These are phyloP conservation scores for Mycetomoellerius zeteki DNA, from an alignment of 1,140 invertebrate genomes.

Conservation along the genomic window DNA sequence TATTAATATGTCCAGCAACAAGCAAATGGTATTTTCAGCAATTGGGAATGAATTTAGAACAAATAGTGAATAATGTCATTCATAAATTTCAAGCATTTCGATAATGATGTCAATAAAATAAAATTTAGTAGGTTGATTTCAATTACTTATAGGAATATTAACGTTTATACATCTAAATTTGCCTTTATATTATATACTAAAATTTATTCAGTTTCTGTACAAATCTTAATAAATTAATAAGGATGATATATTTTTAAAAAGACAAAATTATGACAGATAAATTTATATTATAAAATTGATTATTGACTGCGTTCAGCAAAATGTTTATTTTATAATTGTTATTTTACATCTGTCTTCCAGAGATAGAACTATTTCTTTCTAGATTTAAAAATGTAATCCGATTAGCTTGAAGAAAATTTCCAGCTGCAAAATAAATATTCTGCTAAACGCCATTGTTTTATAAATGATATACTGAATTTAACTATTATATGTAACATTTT, in stretches of 20 bases:
- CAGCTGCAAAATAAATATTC: too few species aligned
- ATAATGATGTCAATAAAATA: not conserved
- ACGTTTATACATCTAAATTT: not conserved
- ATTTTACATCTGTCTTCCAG: too few species aligned
- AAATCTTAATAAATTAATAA: slow-evolving; percentile 24
- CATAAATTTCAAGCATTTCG: slow-evolving; percentile 13
- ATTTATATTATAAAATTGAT: slow-evolving; percentile 1
- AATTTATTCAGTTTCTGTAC: not conserved
- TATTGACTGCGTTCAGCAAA: not conserved
- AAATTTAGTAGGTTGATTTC: not conserved
- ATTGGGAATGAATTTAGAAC: slow-evolving; percentile 38
- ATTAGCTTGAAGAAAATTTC: too few species aligned
- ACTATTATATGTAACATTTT: not conserved
- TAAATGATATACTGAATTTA: not conserved
- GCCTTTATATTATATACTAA: not conserved
- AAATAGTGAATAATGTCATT: slow-evolving; percentile 15
- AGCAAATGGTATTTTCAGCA: slow-evolving; percentile 47
- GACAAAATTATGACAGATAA: not conserved
- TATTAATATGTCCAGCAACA: slow-evolving; percentile 24
- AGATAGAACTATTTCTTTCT: not conserved
- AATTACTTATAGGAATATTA: not conserved
- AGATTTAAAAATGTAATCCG: too few species aligned
- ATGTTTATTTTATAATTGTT: too few species aligned
- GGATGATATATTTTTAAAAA: not conserved
- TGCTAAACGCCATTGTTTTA: not conserved